Percentiles rank a stretch among this genome's conserved stretches.
phyloP scores from a whole-genome alignment of 1,140 invertebrate species.

The Drosophila lacteicornis region DNA sequence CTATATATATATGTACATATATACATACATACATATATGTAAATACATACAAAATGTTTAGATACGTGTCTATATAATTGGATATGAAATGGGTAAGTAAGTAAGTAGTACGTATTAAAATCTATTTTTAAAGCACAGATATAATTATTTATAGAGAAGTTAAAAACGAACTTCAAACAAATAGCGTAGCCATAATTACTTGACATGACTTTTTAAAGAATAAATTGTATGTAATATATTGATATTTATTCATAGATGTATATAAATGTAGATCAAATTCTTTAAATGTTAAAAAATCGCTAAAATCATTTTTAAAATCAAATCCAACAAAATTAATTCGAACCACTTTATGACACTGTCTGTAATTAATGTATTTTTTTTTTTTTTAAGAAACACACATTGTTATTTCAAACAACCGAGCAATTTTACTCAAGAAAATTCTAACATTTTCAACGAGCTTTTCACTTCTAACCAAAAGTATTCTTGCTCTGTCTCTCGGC shows the following conservation, averaged over 20 bases:
- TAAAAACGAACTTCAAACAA: background rate
- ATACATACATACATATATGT: background rate
- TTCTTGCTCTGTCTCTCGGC: conserved; percentile 21
- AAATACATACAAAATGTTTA: background rate
- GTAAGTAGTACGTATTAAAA: background rate
- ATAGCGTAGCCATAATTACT: background rate
- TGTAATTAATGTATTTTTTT: background rate
- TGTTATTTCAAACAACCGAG: background rate
- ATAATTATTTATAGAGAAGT: conserved; percentile 3
- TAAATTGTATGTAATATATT: no score
- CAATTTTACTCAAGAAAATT: background rate
- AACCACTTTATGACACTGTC: background rate
- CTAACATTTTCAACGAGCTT: conserved; percentile 21
- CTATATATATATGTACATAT: background rate
- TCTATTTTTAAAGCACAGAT: conserved; percentile 7
- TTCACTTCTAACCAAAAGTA: conserved; percentile 4
- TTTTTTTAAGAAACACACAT: background rate
- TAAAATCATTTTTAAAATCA: background rate
- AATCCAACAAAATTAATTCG: background rate
- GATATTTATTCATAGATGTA: background rate
- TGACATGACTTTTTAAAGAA: background rate
- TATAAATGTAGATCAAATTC: background rate
- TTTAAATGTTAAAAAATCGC: background rate
- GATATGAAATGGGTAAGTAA: background rate
- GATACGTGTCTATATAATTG: background rate